phyloP scores from a whole-genome alignment of 2,888 invertebrate genomes.

The Mythimna pallens region DNA sequence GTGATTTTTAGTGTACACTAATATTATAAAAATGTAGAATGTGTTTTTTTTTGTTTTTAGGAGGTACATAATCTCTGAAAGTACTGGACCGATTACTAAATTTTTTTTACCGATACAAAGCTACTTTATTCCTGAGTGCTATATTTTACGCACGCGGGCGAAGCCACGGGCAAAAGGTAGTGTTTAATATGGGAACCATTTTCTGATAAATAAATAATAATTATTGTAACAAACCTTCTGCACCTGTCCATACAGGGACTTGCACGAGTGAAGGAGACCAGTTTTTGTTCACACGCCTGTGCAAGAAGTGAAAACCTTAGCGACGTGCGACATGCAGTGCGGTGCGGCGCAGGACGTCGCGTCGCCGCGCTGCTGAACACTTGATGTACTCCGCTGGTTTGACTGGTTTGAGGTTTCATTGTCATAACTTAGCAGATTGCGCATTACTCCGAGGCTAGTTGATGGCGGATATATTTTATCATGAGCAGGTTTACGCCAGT shows the following conservation, averaged over 20 bases:
- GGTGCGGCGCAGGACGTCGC: constrained; percentile 22
- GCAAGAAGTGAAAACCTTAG: constrained; percentile 46
- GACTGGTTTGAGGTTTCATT: constrained; percentile 22
- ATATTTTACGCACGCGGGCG: too few relatives aligned
- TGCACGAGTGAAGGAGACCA: constrained; percentile 19
- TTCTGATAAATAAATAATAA: too few relatives aligned
- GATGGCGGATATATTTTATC: not conserved
- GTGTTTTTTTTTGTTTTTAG: too few relatives aligned
- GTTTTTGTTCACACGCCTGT: constrained; percentile 43
- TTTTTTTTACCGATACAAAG: too few relatives aligned
- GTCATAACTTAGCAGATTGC: not conserved
- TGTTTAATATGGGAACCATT: too few relatives aligned
- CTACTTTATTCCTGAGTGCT: too few relatives aligned
- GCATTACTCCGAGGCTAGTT: not conserved
- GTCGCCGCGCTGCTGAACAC: constrained; percentile 1
- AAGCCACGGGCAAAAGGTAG: too few relatives aligned
- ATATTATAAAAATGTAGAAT: too few relatives aligned
- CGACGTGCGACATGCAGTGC: constrained; percentile 8
- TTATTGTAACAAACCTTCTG: constrained; percentile 12
- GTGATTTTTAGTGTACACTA: too few relatives aligned
- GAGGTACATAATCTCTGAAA: too few relatives aligned
- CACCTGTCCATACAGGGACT: not conserved
- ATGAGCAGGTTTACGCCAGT: not conserved
- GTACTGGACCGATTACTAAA: too few relatives aligned
- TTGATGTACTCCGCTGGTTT: constrained; percentile 30